Conservation (phyloP, 1,140 invertebrate genomes). For the Atta colombica region DNA sequence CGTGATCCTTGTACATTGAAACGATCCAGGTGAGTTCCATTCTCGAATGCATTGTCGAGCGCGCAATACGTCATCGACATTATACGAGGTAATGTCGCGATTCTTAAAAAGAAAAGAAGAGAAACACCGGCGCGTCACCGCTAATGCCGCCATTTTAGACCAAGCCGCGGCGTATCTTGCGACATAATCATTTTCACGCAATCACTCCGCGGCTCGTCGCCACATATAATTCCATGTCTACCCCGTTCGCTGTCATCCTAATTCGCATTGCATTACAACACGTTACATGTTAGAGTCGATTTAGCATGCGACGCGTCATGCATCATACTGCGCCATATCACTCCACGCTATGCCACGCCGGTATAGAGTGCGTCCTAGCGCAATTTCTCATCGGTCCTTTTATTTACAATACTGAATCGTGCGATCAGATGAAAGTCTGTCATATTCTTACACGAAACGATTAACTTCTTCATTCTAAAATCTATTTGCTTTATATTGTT, state of each 20-base stretch:
- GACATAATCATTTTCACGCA: background rate
- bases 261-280: background rate
- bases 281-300: background rate
- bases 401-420: no score
- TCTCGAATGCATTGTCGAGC: fast-evolving
- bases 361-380: no score
- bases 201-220: background rate
- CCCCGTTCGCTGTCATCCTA: background rate
- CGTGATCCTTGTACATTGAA: background rate
- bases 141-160: conserved; percentile 17
- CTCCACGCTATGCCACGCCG: background rate
- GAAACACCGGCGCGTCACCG: conserved; percentile 9
- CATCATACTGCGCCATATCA: background rate
- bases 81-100: no score
- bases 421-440: no score
- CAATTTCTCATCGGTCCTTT: no score
- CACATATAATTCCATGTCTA: background rate
- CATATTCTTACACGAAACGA: no score
- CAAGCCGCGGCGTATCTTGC: background rate
- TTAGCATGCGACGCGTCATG: no score
- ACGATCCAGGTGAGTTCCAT: background rate
- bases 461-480: no score
- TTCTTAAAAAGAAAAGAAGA: background rate
- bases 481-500: background rate
- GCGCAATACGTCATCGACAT: background rate